A percentile compares a stretch with the other conserved stretches of the same genome.
Conservation (phyloP, 64 coral and sea anemone genomes). For the Actinia tenebrosa region DNA sequence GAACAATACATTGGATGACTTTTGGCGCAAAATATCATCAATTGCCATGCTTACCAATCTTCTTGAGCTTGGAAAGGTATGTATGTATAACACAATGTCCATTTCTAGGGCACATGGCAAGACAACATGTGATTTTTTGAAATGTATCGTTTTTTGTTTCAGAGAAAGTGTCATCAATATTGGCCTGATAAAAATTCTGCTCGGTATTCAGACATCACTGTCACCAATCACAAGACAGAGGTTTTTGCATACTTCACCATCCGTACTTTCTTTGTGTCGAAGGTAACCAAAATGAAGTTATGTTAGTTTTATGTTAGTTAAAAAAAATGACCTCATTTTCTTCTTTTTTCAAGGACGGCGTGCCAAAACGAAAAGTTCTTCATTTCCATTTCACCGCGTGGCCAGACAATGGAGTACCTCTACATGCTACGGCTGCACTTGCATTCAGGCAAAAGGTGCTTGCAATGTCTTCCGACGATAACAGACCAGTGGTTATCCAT, state of each 20-base stretch:
- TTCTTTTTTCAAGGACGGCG: not conserved
- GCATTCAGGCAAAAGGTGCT: conserved; percentile 45
- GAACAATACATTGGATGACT: conserved; percentile 1
- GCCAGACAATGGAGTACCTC: conserved; percentile 57
- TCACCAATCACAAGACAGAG: conserved; percentile 58
- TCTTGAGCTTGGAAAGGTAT: conserved; percentile 55
- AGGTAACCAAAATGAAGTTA: conserved; percentile 35
- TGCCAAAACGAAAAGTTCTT: not conserved
- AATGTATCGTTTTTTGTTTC: not conserved
- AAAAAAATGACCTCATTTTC: not conserved
- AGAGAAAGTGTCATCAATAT: conserved; percentile 81
- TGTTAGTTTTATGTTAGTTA: not conserved
- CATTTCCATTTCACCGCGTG: conserved; percentile 51
- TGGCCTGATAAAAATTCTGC: conserved; percentile 55
- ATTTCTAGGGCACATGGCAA: not conserved
- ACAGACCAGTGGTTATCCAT: conserved; percentile 46
- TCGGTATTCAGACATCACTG: conserved; percentile 37
- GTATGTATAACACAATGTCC: not conserved
- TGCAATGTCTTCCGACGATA: not conserved
- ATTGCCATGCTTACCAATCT: conserved; percentile 63
- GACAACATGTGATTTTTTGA: not conserved
- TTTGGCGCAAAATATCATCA: conserved; percentile 24
- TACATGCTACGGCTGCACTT: conserved; percentile 36
- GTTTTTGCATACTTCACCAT: conserved; percentile 72
- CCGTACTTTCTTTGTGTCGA: conserved; percentile 51